Conservation (phyloP, 1,140 invertebrate species). For the Macrobrachium nipponense region DNA sequence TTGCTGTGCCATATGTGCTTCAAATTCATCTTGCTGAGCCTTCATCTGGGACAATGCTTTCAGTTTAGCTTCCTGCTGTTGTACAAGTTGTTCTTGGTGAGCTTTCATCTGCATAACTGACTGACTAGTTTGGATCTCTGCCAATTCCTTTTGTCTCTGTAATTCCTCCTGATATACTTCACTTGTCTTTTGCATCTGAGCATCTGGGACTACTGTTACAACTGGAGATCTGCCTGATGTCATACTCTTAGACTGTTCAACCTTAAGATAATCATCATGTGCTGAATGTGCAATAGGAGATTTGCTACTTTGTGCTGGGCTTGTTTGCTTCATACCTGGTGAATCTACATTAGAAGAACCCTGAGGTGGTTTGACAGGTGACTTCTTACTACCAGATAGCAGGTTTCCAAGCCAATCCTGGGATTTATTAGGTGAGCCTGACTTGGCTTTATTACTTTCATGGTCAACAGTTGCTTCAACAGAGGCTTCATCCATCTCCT, state of each 20-base stretch:
- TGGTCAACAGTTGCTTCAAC: conserved; percentile 14
- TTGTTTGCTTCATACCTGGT: too few species aligned
- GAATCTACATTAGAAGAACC: not conserved
- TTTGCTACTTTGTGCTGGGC: too few species aligned
- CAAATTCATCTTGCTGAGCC: not conserved
- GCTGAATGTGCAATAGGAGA: too few species aligned
- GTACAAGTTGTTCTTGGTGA: conserved; percentile 18
- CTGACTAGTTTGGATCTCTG: conserved; percentile 19
- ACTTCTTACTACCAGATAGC: conserved; percentile 23
- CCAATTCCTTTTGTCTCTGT: conserved; percentile 14
- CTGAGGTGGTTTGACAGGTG: not conserved
- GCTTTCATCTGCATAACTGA: conserved; percentile 23
- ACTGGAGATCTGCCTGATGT: too few species aligned
- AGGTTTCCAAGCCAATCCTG: conserved; percentile 36
- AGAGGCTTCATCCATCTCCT: conserved; percentile 8
- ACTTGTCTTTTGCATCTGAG: not conserved
- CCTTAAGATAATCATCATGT: too few species aligned
- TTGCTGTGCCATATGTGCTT: conserved; percentile 33
- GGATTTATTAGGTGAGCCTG: conserved; percentile 23
- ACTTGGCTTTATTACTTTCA: not conserved
- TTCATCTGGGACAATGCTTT: not conserved
- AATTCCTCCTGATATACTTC: conserved; percentile 1
- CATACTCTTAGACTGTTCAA: too few species aligned
- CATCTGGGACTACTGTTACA: not conserved
- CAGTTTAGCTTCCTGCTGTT: not conserved